A percentile compares a stretch with the other conserved stretches of the same genome.
Evolutionary conservation across 2,113 vertebrate genomes (phyloP).

Genomic region (Vidua chalybeata): DNA sequence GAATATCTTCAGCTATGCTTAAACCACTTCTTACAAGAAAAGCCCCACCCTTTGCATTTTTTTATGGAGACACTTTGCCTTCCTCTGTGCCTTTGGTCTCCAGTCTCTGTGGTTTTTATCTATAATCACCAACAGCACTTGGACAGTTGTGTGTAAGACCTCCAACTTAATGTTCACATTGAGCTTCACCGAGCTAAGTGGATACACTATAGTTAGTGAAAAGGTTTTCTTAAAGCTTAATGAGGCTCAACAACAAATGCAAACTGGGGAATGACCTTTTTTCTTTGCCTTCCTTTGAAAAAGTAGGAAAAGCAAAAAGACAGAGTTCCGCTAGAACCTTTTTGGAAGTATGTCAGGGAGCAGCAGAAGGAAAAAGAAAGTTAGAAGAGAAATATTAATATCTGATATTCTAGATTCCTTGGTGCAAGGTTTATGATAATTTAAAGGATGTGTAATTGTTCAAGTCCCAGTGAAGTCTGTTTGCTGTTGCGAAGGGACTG

Average conservation of each 20-base stretch:
- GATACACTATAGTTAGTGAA: background rate
- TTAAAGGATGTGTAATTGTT: background rate
- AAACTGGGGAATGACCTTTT: background rate
- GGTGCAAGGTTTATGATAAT: background rate
- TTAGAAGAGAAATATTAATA: background rate
- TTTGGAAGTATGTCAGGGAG: background rate
- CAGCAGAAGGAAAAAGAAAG: background rate
- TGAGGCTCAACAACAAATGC: background rate
- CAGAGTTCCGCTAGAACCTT: background rate
- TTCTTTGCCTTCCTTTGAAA: background rate
- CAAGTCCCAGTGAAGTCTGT: background rate
- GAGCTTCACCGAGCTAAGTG: background rate
- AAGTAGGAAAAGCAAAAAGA: background rate
- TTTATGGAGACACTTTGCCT: background rate
- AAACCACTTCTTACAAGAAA: background rate
- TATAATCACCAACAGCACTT: background rate
- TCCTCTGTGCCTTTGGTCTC: background rate
- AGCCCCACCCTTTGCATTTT: background rate
- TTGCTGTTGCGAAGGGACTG: background rate
- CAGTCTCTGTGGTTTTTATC: background rate
- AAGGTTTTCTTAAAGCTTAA: constrained; percentile 24
- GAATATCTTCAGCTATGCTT: background rate
- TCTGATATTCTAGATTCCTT: background rate
- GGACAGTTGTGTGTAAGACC: background rate
- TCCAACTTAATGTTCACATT: constrained; percentile 5